A percentile compares a stretch with the other conserved stretches of the same genome.
Conservation (phyloP, 2,113 vertebrate genomes). For the Cyphomyrus discorhynchus region DNA sequence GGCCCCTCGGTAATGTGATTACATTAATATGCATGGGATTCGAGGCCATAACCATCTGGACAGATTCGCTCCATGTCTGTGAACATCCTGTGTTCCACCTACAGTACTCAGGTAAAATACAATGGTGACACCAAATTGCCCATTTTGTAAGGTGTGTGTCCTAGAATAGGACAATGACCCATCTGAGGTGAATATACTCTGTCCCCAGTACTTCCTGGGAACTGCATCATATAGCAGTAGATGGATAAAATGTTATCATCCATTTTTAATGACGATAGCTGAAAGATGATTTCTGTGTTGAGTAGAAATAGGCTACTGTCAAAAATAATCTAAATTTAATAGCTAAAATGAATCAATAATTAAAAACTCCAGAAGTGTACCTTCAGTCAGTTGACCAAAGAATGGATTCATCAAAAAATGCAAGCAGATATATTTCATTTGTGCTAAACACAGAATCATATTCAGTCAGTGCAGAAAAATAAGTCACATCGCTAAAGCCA, state of each 20-base stretch:
- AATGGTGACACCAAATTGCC: background rate
- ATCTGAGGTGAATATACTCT: background rate
- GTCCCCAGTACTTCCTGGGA: background rate
- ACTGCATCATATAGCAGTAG: background rate
- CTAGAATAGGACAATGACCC: background rate
- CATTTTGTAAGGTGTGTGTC: background rate
- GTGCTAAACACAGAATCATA: background rate
- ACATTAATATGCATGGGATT: background rate
- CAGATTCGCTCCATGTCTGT: background rate
- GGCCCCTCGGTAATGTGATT: background rate
- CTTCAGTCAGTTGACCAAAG: background rate
- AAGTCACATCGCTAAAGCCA: background rate
- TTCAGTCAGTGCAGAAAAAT: constrained; percentile 4
- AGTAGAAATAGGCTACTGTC: background rate
- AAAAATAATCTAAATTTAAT: background rate
- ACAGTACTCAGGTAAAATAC: background rate
- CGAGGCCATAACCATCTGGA: background rate
- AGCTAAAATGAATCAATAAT: background rate
- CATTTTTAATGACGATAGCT: background rate
- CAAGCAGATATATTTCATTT: background rate
- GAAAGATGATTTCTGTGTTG: background rate
- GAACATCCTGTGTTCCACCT: background rate
- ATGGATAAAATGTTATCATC: background rate
- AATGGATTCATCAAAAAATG: background rate
- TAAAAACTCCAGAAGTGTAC: background rate